Conservation (phyloP, 2,888 invertebrate species). For the Catocala fraxini region DNA sequence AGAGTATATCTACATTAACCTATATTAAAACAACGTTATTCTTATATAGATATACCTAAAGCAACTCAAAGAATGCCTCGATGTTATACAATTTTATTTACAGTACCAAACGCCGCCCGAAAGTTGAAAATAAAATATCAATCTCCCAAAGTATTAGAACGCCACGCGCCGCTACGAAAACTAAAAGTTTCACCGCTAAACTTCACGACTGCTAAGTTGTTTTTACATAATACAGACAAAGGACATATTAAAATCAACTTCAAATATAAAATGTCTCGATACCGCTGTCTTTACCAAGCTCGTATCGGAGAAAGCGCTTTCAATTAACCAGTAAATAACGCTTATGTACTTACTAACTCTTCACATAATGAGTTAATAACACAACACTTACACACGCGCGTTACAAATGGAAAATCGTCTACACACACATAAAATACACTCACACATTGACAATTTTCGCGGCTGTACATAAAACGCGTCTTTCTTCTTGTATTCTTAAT, state of each 20-base stretch:
- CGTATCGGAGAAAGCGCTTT: conserved; percentile 83
- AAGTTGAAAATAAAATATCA: conserved; percentile 26
- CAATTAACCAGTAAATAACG: conserved; percentile 85
- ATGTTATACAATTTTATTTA: not conserved
- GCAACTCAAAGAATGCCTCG: not conserved
- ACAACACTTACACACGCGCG: conserved; percentile 77
- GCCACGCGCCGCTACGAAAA: conserved; percentile 5
- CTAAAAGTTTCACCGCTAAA: conserved; percentile 32
- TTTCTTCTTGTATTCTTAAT: conserved; percentile 92
- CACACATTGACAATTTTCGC: conserved; percentile 72
- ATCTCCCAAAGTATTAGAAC: conserved; percentile 17
- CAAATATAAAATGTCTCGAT: conserved; percentile 60
- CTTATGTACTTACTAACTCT: conserved; percentile 83
- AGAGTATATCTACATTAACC: too few relatives aligned
- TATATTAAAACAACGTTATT: too few relatives aligned
- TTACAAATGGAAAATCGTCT: conserved; percentile 72
- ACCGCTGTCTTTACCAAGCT: conserved; percentile 72
- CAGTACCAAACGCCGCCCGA: not conserved
- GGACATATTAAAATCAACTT: conserved; percentile 63
- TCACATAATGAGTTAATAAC: conserved; percentile 87
- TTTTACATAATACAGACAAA: conserved; percentile 45
- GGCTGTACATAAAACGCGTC: conserved; percentile 84
- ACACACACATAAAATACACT: conserved; percentile 64
- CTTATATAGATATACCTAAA: too few relatives aligned
- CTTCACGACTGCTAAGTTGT: conserved; percentile 21